These are phyloP conservation scores for Pantherophis vulpinus DNA, from an alignment of 2,797 vertebrate genomes.

Conservation along the genomic window DNA sequence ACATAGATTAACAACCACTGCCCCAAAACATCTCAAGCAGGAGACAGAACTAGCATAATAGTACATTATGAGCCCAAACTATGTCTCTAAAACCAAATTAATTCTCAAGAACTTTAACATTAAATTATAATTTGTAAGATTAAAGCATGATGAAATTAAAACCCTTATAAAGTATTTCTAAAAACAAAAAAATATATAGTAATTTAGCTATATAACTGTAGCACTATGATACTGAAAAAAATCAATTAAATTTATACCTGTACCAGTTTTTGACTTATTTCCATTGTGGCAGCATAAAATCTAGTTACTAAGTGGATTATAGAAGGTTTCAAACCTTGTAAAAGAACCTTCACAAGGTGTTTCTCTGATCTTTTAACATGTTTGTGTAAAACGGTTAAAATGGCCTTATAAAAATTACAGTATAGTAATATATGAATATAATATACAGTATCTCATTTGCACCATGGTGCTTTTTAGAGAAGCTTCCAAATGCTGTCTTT, in stretches of 20 bases:
- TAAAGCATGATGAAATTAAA: background rate
- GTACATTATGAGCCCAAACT: background rate
- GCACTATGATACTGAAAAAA: background rate
- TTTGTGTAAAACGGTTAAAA: background rate
- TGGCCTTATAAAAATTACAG: background rate
- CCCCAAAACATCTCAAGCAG: background rate
- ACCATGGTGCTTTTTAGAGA: background rate
- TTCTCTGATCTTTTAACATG: background rate
- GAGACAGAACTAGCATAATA: background rate
- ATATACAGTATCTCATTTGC: background rate
- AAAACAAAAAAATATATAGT: background rate
- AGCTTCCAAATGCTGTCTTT: background rate
- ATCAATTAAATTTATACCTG: background rate
- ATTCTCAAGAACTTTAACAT: background rate
- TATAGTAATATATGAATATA: background rate
- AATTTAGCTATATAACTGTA: background rate
- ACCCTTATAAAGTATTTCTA: background rate
- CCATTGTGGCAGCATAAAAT: background rate
- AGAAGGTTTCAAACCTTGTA: background rate
- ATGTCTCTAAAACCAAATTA: background rate
- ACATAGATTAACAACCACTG: background rate
- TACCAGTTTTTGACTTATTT: background rate
- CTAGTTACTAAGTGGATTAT: background rate
- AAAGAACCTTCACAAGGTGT: background rate
- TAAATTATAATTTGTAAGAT: background rate